Base-by-base conservation (phyloP, 2,113 vertebrate species). In the Dolichallabes microphthalmus region DNA sequence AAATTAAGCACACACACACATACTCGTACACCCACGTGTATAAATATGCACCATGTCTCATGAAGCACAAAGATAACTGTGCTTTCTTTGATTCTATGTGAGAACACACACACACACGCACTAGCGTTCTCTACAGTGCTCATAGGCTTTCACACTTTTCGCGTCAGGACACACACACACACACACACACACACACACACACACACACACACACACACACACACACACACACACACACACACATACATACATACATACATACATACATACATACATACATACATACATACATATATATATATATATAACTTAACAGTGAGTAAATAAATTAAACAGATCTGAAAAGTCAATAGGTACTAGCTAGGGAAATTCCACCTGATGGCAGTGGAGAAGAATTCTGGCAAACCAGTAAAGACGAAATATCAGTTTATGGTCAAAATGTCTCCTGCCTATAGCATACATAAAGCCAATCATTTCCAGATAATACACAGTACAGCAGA, bases 11-110 rank as follows among this genome's bases (percentile, higher is more conserved):
- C n/a, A 58, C 10, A 35, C 50, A 77, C 25, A 25, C 66, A 25
- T 27, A 58, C 0, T 10, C 8, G n/a, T 15, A 76, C 75, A 32
- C 76, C 30, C 57, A 79, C 30, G 1, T 39, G 75, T 32, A 78
- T 52, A 76, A 76, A 53, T 27, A 77, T 55, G 74, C 14, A 76
- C 52, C 52, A 63, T n/a, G 35, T 45, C 77, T 79, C 27, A 61
- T 25, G 57, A 20, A 79, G 32, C 27, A 60, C 55, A 10, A 39
- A 79, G 30, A 61, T 30, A 79, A 61, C 30, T 25, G 60, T 32
- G 30, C 17, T 79, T 79, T 20, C n/a, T 11, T 78, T 57, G 14
- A 57, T 77, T 77, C 75, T 27, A 78, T 61, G 45, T 69, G 1
- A 30, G 13, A 35, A 35, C 35, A 15, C 22, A 11, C 22, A 39